These are phyloP conservation scores for Troides oblongomaculatus DNA, from an alignment of 2,888 invertebrate species.

Conservation along the genomic window DNA sequence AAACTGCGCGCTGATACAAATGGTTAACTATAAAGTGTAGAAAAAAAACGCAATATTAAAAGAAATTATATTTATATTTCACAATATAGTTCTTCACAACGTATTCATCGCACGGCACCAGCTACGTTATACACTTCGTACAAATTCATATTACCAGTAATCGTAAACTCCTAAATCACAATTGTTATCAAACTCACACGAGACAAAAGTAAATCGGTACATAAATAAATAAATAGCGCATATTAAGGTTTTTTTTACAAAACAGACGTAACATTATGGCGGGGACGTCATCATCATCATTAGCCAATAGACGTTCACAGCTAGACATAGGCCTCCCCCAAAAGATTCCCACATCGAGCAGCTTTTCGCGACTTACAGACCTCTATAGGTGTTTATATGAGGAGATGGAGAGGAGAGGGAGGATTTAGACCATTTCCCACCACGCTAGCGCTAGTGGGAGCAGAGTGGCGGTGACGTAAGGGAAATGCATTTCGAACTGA, in stretches of 20 bases:
- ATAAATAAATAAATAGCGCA: constrained; percentile 64
- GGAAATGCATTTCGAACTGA: no score
- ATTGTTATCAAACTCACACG: constrained; percentile 48
- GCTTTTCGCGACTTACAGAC: no score
- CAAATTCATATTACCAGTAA: constrained; percentile 41
- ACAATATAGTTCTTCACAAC: constrained; percentile 71
- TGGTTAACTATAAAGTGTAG: constrained; percentile 21
- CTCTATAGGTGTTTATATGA: no score
- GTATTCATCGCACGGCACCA: constrained; percentile 53
- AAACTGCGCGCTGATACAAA: no score
- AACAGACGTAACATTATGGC: constrained; percentile 36
- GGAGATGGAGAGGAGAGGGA: no score
- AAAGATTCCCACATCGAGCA: no score
- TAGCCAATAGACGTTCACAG: background rate
- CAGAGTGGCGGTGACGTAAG: no score
- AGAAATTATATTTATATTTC: constrained; percentile 75
- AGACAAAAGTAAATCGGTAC: constrained; percentile 36
- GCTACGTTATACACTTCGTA: constrained; percentile 48
- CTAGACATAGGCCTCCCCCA: no score
- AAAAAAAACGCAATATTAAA: constrained; percentile 52
- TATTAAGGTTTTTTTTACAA: constrained; percentile 40
- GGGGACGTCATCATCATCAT: constrained; percentile 11
- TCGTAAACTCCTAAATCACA: constrained; percentile 46
- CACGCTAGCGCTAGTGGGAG: no score
- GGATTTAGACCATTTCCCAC: no score